These are phyloP conservation scores for Cyprinodon brontotheroides DNA, from an alignment of 2,113 vertebrate genomes.

Conservation along the genomic window DNA sequence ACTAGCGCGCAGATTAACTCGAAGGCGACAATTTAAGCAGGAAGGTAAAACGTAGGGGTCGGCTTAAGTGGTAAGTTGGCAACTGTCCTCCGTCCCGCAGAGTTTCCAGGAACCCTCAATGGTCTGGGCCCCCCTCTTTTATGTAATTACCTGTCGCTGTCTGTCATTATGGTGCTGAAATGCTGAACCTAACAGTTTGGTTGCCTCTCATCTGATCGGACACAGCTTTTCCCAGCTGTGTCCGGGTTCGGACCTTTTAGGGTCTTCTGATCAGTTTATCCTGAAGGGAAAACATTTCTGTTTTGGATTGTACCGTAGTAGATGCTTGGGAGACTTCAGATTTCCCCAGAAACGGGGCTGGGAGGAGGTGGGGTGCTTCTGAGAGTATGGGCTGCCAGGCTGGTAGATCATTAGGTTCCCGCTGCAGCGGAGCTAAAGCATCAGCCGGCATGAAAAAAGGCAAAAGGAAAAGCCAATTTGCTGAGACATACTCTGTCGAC, in stretches of 20 bases:
- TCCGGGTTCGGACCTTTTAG: no score
- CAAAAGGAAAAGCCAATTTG: conserved; percentile 63
- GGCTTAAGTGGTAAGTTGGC: conserved; percentile 32
- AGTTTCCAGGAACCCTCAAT: conserved; percentile 68
- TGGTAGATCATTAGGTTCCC: conserved; percentile 64
- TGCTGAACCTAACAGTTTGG: conserved; percentile 48
- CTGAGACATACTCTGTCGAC: conserved; percentile 66
- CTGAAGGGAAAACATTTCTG: no score
- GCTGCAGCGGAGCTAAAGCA: conserved; percentile 40
- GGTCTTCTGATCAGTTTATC: no score
- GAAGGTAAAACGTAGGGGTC: neutral
- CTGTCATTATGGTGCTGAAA: conserved; percentile 59
- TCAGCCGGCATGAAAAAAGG: conserved; percentile 26
- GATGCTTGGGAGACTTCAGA: neutral
- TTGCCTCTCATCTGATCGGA: conserved; percentile 11
- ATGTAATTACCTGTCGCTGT: conserved; percentile 73
- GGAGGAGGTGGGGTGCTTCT: neutral
- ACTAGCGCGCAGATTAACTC: neutral
- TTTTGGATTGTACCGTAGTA: no score
- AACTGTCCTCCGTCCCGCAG: conserved; percentile 25
- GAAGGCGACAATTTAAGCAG: neutral
- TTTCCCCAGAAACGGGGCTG: conserved; percentile 14
- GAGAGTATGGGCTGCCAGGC: conserved; percentile 38
- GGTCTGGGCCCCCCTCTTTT: conserved; percentile 41
- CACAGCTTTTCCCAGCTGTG: neutral